These are phyloP conservation scores for Nannobrachium achirus DNA, from an alignment of 2,113 vertebrate species.

Conservation along the genomic window DNA sequence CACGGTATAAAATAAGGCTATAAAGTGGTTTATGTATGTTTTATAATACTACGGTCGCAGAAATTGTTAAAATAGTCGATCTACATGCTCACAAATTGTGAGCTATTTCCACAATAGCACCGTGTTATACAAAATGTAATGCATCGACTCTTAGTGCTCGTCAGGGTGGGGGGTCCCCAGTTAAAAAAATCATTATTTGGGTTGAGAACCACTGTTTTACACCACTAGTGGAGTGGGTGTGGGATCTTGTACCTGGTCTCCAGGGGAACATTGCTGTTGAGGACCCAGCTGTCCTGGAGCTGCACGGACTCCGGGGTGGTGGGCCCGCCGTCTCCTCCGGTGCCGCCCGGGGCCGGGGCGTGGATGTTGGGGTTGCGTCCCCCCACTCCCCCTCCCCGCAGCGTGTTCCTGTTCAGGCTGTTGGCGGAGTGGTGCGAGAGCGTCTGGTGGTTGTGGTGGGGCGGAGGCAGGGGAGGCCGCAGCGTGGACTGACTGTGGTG, in stretches of 20 bases:
- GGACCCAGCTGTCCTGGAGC: constrained; percentile 99
- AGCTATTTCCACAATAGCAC: no score
- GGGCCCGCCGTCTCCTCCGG: constrained; percentile 93
- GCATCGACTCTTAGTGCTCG: no score
- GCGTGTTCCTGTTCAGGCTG: constrained; percentile 96
- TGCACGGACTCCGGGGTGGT: constrained; percentile 97
- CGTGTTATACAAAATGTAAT: no score
- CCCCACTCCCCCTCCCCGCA: constrained; percentile 76
- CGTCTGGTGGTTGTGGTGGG: constrained; percentile 96
- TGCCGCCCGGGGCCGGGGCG: constrained; percentile 82
- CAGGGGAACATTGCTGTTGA: constrained; percentile 96
- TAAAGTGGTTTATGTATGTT: no score
- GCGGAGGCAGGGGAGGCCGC: constrained; percentile 94
- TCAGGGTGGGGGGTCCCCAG: no score
- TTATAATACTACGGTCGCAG: no score
- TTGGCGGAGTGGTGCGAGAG: constrained; percentile 96
- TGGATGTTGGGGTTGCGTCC: constrained; percentile 91
- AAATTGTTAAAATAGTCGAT: no score
- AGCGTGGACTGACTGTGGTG: constrained; percentile 96
- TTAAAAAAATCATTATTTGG: no score
- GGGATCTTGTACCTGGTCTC: constrained; percentile 99
- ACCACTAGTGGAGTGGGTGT: no score
- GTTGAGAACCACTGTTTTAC: no score
- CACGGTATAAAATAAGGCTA: no score
- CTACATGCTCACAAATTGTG: no score